phyloP scores from a whole-genome alignment of 2,797 vertebrate species.

The Spea hammondii region DNA sequence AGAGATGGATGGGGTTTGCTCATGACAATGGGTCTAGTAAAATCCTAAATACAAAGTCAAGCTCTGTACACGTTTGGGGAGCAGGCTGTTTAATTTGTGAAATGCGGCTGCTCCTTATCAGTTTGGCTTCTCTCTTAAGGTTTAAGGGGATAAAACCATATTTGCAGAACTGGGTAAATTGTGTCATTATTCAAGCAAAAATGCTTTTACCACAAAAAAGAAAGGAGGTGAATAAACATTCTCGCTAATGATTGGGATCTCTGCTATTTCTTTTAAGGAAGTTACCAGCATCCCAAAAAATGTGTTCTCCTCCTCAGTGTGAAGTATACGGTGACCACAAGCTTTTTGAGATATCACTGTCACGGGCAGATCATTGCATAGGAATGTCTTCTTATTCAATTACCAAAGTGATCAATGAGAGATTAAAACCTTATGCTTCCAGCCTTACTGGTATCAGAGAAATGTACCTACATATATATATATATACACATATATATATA shows the following conservation, averaged over 20 bases:
- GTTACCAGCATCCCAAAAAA: slow-evolving; percentile 9
- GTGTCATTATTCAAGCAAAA: slow-evolving; percentile 10
- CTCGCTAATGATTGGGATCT: slow-evolving; percentile 15
- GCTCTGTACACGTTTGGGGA: slow-evolving; percentile 42
- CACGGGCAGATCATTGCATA: not conserved
- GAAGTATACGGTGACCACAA: not conserved
- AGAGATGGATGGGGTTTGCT: slow-evolving; percentile 50
- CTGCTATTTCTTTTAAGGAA: not conserved
- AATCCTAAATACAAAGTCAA: slow-evolving; percentile 22
- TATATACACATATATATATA: no score
- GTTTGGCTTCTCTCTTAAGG: not conserved
- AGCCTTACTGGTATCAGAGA: no score
- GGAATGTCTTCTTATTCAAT: not conserved
- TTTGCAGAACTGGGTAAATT: slow-evolving; percentile 17
- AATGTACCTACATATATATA: no score
- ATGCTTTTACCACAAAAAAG: slow-evolving; percentile 1
- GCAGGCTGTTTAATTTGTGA: slow-evolving; percentile 36
- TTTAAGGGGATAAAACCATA: slow-evolving; percentile 5
- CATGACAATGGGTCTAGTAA: slow-evolving; percentile 40
- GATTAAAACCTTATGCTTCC: no score
- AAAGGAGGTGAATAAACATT: slow-evolving; percentile 4
- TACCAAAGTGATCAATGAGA: no score
- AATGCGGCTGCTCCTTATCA: slow-evolving; percentile 14
- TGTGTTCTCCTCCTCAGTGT: not conserved
- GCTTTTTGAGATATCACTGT: not conserved